Evolutionary conservation across 1,140 invertebrate species (phyloP).

Genomic region (Diorhabda sublineata): DNA sequence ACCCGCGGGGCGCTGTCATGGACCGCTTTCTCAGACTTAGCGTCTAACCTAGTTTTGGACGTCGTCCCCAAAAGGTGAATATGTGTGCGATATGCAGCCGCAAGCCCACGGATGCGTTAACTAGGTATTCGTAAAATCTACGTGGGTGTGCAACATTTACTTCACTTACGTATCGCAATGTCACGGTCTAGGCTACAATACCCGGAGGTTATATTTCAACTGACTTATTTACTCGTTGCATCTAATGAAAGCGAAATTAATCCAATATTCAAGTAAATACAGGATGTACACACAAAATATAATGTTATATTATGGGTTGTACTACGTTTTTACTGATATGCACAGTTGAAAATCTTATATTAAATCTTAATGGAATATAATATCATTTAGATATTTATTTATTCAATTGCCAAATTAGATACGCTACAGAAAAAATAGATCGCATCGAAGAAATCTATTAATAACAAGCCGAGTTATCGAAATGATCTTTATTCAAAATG

Average conservation of each 20-base stretch:
- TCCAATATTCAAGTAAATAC: not conserved
- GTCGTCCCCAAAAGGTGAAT: constrained; percentile 9
- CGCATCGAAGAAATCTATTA: no score
- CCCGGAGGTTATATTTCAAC: not conserved
- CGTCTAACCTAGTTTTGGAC: constrained; percentile 43
- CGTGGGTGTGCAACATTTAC: not conserved
- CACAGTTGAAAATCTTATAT: no score
- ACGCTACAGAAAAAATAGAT: no score
- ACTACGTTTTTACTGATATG: no score
- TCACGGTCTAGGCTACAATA: constrained; percentile 1
- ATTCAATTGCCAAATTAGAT: no score
- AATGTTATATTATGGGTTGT: no score
- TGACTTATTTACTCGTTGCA: not conserved
- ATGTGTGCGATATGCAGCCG: constrained; percentile 36
- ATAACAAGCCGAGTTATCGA: no score
- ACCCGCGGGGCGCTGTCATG: constrained; percentile 43
- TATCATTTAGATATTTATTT: no score
- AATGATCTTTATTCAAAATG: no score
- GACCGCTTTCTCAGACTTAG: constrained; percentile 47
- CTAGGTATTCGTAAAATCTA: not conserved
- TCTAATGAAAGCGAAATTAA: not conserved
- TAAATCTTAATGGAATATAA: no score
- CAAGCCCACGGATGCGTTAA: not conserved
- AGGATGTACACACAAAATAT: not conserved
- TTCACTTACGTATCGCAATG: not conserved